Percentiles rank a stretch among this genome's conserved stretches.
Conservation (phyloP, 2,113 vertebrate genomes). For the Dasyprocta punctata region DNA sequence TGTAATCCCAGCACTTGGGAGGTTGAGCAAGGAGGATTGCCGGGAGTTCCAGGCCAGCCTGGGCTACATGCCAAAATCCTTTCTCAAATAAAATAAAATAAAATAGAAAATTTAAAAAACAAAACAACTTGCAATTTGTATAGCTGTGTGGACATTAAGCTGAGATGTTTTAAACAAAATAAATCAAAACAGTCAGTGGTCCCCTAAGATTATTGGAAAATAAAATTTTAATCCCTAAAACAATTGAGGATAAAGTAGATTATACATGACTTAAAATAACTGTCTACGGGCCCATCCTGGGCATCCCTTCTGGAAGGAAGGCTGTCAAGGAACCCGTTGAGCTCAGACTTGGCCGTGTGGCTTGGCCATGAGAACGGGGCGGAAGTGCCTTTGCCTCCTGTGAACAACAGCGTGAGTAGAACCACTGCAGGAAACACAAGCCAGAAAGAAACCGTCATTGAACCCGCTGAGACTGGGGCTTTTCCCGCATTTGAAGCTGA, state of each 20-base stretch:
- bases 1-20: not conserved
- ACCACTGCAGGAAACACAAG: not conserved
- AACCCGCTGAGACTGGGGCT: not conserved
- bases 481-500: not conserved
- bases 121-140: not conserved
- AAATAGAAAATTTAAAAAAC: not conserved
- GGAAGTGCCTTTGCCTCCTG: not conserved
- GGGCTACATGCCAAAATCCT: not conserved
- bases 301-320: not conserved
- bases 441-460: not conserved
- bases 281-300: not conserved
- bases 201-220: conserved; percentile 7
- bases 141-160: not conserved
- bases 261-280: not conserved
- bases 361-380: not conserved
- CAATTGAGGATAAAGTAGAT: not conserved
- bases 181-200: not conserved
- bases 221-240: not conserved
- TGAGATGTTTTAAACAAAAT: conserved; percentile 5
- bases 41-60: not conserved
- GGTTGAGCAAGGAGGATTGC: not conserved
- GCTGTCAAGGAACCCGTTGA: not conserved
- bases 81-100: not conserved
- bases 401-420: not conserved
- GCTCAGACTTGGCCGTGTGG: not conserved